A percentile compares a stretch with the other conserved stretches of the same genome.
Evolutionary conservation across 2,113 vertebrate species (phyloP).

Genomic region (Perca flavescens): DNA sequence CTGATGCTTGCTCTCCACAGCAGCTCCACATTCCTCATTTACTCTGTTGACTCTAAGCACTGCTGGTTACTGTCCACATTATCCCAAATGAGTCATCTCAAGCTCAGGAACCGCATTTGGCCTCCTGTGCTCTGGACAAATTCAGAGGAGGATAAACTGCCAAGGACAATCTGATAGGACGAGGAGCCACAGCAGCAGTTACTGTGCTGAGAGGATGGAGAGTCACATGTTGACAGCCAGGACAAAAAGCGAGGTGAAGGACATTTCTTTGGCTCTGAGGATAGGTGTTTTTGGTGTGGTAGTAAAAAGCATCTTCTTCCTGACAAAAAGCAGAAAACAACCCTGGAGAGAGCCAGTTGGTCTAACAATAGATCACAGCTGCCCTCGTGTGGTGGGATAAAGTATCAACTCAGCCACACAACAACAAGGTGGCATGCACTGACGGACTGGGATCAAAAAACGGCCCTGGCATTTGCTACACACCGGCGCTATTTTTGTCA

Average conservation of each 20-base stretch:
- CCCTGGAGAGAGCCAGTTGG: conserved; percentile 8
- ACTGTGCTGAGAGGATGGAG: conserved; percentile 12
- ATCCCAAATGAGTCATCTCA: conserved; percentile 68
- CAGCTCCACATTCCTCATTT: conserved; percentile 53
- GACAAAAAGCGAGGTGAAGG: background rate
- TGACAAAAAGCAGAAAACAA: conserved; percentile 48
- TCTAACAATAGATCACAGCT: conserved; percentile 66
- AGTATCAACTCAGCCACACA: background rate
- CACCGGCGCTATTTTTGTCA: no score
- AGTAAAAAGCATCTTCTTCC: conserved; percentile 27
- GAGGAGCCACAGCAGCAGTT: conserved; percentile 46
- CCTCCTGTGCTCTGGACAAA: conserved; percentile 55
- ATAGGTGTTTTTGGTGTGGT: conserved; percentile 14
- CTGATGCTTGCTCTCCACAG: conserved; percentile 28
- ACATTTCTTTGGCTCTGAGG: conserved; percentile 12
- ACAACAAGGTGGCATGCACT: background rate
- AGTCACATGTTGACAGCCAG: conserved; percentile 2
- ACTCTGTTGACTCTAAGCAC: conserved; percentile 51
- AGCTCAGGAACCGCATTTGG: conserved; percentile 50
- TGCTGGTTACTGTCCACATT: conserved; percentile 62
- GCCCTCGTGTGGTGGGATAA: conserved; percentile 78
- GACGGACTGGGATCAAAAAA: no score
- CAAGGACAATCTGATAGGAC: conserved; percentile 66
- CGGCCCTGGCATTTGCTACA: no score
- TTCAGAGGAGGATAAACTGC: conserved; percentile 63